A percentile compares a stretch with the other conserved stretches of the same genome.
Conservation (phyloP, 1,140 invertebrate genomes). For the Cydia fagiglandana region DNA sequence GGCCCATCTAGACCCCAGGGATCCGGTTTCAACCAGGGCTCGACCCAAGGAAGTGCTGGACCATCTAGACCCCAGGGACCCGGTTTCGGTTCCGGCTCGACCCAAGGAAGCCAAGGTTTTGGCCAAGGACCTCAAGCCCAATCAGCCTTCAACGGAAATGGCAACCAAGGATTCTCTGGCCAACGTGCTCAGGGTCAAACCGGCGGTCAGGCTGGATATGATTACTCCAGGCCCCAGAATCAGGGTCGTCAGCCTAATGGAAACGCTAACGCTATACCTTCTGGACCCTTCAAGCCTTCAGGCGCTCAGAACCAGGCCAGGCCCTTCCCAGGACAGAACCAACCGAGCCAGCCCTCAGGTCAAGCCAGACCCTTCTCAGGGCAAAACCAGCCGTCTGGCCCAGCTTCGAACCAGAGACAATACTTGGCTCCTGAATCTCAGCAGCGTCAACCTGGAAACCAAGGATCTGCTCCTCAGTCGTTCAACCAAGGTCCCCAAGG, state of each 20-base stretch:
- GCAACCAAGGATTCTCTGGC: conserved; percentile 30
- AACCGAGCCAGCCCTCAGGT: background rate
- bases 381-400: conserved; percentile 6
- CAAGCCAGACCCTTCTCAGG: background rate
- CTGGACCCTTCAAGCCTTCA: background rate
- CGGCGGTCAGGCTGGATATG: conserved; percentile 4
- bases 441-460: conserved; percentile 14
- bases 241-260: conserved; percentile 24
- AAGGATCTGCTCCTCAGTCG: conserved; percentile 11
- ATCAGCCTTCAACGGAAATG: background rate
- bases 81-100: background rate
- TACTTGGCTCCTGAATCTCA: background rate
- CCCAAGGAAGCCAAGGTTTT: background rate
- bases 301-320: background rate
- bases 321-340: conserved; percentile 10
- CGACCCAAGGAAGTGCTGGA: conserved; percentile 1
- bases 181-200: conserved; percentile 32
- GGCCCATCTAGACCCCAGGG: conserved; percentile 8
- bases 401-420: conserved; percentile 9
- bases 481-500: conserved; percentile 33
- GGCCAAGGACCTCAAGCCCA: background rate
- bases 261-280: conserved; percentile 16
- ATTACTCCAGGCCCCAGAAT: conserved; percentile 12
- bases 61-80: background rate
- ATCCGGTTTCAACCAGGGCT: conserved; percentile 19